These are phyloP conservation scores for Aphelenchoides avenae DNA, from an alignment of 1,140 invertebrate genomes.

Conservation along the genomic window DNA sequence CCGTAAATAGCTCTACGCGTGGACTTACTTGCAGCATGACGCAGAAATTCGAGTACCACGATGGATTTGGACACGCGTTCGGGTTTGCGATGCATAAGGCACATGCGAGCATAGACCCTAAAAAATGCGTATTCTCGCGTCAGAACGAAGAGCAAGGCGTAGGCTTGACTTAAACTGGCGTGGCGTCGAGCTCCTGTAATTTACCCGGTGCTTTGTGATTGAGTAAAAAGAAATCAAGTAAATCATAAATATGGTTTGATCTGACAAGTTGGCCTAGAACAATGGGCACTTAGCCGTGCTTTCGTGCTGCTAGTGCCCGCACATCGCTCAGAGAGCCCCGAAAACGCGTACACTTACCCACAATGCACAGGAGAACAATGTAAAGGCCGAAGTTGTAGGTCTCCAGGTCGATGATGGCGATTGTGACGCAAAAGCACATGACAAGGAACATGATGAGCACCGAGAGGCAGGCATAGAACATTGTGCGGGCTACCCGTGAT, in stretches of 20 bases:
- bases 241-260: no score
- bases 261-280: no score
- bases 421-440: conserved; percentile 51
- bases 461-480: conserved; percentile 59
- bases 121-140: conserved; percentile 22
- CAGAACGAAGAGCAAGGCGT: no score
- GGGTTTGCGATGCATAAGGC: conserved; percentile 58
- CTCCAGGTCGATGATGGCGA: conserved; percentile 58
- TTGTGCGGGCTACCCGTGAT: conserved; percentile 14
- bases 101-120: conserved; percentile 58
- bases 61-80: conserved; percentile 54
- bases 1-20: conserved; percentile 4
- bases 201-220: no score
- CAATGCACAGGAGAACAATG: conserved; percentile 56
- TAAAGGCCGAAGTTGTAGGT: conserved; percentile 58
- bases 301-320: conserved; percentile 8
- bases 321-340: not conserved
- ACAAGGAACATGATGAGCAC: conserved; percentile 51
- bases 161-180: no score
- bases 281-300: no score
- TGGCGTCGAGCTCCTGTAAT: no score
- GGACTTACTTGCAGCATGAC: conserved; percentile 49
- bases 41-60: conserved; percentile 57
- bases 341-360: conserved; percentile 56
- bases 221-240: no score